Evolutionary conservation across 1,140 invertebrate genomes (phyloP), one percentile per base, ranked within the genome.

Genomic region (Dryas iulia): DNA sequence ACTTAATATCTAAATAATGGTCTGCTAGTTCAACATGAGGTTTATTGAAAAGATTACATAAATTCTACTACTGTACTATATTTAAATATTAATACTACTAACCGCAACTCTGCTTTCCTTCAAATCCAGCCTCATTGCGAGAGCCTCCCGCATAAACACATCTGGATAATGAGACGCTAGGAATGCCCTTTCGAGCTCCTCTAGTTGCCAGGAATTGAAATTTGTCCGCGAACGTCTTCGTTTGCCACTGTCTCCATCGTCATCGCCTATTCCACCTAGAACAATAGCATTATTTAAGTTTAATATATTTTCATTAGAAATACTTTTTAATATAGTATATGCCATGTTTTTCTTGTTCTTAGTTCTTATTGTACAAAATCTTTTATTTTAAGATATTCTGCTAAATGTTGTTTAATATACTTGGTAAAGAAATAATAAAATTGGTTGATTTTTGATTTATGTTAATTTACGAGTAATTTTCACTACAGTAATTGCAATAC

Each of bases 131-230:
- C 98, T 94, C 94, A 99, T 95, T 54, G 98, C 98, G 64, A 99
- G 92, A 0, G 98, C 97, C 87, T 99, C 98, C 73, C 98, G 94
- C 98, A 99, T 99, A 94, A 99, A 99, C 63, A 99, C 97, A 89
- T 99, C 98, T 6, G 98, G 98, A 93, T 99, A 99, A 92, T 99
- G 99, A 74, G 97, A 98, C 67, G 97, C 95, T 60, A 98, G 93
- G 93, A 99, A 99, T 2, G 98, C 98, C 73, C 97, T 93, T 91
- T 99, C 99, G 86, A 99, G 93, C 92, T 99, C 98, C 83, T 99
- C 98, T 84, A 99, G 93, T 93, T 99, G 99, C 98, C 98, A 99
- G 69, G 97, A 98, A 92, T 98, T 99, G 93, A 99, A 99, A 93
- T 99, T 99, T 39, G 99, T 99, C 76, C 98, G 92, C 47, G 98